Evolutionary conservation across 1,140 invertebrate genomes (phyloP).

Genomic region (Drosophila yakuba): DNA sequence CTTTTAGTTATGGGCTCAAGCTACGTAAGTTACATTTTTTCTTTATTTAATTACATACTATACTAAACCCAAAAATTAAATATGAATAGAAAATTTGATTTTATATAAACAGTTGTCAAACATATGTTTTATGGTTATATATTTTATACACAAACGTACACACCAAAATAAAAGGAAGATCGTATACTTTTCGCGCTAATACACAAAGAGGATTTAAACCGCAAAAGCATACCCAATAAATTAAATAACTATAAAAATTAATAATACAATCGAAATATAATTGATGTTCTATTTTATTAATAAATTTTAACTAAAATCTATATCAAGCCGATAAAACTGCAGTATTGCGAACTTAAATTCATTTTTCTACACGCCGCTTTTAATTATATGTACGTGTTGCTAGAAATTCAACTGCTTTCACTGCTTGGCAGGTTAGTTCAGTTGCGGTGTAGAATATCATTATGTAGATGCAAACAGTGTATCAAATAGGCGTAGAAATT

Average conservation of each 20-base stretch:
- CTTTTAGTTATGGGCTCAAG: constrained; percentile 73
- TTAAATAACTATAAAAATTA: constrained; percentile 47
- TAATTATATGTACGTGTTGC: constrained; percentile 12
- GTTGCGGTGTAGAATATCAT: neutral
- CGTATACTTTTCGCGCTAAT: constrained; percentile 49
- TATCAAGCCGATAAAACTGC: constrained; percentile 14
- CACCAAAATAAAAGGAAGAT: constrained; percentile 15
- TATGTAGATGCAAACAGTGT: neutral
- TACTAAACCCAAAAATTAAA: constrained; percentile 67
- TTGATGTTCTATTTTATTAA: constrained; percentile 75
- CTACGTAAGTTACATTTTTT: constrained; percentile 76
- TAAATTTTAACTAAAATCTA: constrained; percentile 55
- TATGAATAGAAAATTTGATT: constrained; percentile 71
- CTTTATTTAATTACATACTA: constrained; percentile 47
- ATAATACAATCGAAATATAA: constrained; percentile 49
- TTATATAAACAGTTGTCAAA: constrained; percentile 76
- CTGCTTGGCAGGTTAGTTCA: constrained; percentile 9
- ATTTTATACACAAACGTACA: constrained; percentile 53
- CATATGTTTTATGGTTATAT: constrained; percentile 73
- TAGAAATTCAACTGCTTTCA: constrained; percentile 2
- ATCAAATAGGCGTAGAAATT: too few relatives aligned
- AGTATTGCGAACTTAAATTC: constrained; percentile 13
- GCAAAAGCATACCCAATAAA: constrained; percentile 75
- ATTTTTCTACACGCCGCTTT: constrained; percentile 6
- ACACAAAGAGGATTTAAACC: constrained; percentile 56